These are phyloP conservation scores for Xiphorhynchus erythropygius DNA, from an alignment of 2,797 vertebrate genomes.

Conservation along the genomic window DNA sequence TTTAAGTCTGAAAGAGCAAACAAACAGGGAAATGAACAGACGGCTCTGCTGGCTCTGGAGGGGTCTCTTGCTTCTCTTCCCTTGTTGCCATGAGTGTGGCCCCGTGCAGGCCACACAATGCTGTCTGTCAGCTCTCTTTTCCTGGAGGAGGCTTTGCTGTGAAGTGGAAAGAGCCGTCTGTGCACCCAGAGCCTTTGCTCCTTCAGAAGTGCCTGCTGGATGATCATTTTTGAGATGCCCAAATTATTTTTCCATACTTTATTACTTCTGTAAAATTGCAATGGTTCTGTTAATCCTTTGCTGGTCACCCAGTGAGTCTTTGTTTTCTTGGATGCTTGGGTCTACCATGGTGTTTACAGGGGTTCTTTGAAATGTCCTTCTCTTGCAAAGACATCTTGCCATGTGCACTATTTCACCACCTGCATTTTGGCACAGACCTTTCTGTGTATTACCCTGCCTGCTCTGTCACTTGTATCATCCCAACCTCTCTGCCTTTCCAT, in stretches of 20 bases:
- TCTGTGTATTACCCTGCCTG: neutral
- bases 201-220: accelerated
- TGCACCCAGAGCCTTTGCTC: neutral
- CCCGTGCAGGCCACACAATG: neutral
- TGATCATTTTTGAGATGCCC: neutral
- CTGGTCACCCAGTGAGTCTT: neutral
- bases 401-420: neutral
- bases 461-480: neutral
- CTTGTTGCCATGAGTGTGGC: conserved; percentile 20
- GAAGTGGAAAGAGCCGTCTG: neutral
- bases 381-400: neutral
- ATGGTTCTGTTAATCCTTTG: neutral
- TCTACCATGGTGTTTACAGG: neutral
- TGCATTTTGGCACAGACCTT: neutral
- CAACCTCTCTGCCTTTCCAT: neutral
- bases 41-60: conserved; percentile 36
- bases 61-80: neutral
- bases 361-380: neutral
- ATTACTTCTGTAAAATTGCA: neutral
- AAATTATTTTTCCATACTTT: neutral
- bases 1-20: conserved; percentile 60
- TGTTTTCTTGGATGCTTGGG: neutral
- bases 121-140: conserved; percentile 30
- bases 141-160: neutral
- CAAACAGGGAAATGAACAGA: conserved; percentile 38